Percentiles rank a stretch among this genome's conserved stretches.
phyloP scores from a whole-genome alignment of 1,140 invertebrate genomes.

The Drosophila neocordata region DNA sequence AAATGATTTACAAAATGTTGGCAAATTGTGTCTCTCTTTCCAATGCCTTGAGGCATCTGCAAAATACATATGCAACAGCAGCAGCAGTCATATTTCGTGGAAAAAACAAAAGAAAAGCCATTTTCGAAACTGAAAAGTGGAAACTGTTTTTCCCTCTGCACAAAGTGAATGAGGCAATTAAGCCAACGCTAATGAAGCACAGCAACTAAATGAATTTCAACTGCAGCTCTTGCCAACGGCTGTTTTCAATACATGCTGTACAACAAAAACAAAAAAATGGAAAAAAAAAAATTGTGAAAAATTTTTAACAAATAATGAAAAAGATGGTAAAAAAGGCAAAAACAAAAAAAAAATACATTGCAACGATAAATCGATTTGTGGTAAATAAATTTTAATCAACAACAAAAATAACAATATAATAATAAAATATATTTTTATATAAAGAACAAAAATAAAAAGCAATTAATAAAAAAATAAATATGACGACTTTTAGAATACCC shows the following conservation, averaged over 20 bases:
- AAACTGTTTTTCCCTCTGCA: neutral
- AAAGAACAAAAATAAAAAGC: slow-evolving; percentile 16
- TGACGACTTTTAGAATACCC: neutral
- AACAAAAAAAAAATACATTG: slow-evolving; percentile 7
- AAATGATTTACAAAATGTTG: slow-evolving; percentile 62
- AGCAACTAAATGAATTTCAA: slow-evolving; percentile 38
- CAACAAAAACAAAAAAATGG: slow-evolving; percentile 3
- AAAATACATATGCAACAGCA: slow-evolving; percentile 27
- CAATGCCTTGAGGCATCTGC: neutral
- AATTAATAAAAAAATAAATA: neutral
- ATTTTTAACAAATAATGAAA: slow-evolving; percentile 12
- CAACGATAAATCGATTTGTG: slow-evolving; percentile 6
- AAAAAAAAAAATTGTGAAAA: slow-evolving; percentile 15
- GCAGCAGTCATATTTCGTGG: neutral
- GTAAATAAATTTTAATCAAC: slow-evolving; percentile 13
- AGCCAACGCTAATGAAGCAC: slow-evolving; percentile 48
- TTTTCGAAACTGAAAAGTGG: slow-evolving; percentile 33
- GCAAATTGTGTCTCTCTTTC: slow-evolving; percentile 33
- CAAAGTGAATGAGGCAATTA: slow-evolving; percentile 36
- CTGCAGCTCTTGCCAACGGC: slow-evolving; percentile 3
- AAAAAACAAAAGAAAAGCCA: slow-evolving; percentile 51
- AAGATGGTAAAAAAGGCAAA: neutral
- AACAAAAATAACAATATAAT: slow-evolving; percentile 26
- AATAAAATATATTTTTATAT: slow-evolving; percentile 29
- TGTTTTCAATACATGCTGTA: slow-evolving; percentile 4